A percentile compares a stretch with the other conserved stretches of the same genome.
Conservation (phyloP, 1,140 invertebrate species). For the Ceratina calcarata region DNA sequence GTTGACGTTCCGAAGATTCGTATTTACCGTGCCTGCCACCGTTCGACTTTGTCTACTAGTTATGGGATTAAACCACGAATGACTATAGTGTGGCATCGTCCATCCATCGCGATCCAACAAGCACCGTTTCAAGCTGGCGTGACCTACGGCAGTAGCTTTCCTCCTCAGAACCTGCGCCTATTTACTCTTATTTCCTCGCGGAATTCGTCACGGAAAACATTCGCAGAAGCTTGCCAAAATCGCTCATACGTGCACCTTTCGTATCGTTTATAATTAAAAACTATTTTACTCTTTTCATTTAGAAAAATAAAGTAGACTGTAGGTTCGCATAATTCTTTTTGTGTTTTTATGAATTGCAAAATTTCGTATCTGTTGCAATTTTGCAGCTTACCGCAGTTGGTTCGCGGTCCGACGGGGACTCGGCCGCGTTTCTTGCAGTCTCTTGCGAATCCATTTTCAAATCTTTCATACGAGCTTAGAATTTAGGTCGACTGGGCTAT, state of each 20-base stretch:
- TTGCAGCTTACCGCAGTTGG: slow-evolving; percentile 70
- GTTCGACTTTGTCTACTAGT: slow-evolving; percentile 67
- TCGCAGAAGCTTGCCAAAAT: not conserved
- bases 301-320: too few relatives aligned
- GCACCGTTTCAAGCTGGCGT: slow-evolving; percentile 34
- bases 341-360: too few relatives aligned
- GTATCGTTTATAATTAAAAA: too few relatives aligned
- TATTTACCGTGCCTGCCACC: slow-evolving; percentile 75
- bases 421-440: slow-evolving; percentile 57
- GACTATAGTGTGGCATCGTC: slow-evolving; percentile 47
- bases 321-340: not conserved
- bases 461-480: slow-evolving; percentile 41
- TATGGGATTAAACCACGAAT: slow-evolving; percentile 72
- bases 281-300: not conserved
- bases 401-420: slow-evolving; percentile 62
- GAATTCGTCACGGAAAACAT: not conserved
- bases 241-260: not conserved
- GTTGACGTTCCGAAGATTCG: slow-evolving; percentile 67
- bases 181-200: slow-evolving; percentile 3
- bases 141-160: slow-evolving; percentile 28
- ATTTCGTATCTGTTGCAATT: not conserved
- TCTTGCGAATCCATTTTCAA: slow-evolving; percentile 72
- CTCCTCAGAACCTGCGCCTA: slow-evolving; percentile 2
- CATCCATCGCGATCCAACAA: slow-evolving; percentile 42
- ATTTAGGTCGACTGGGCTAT: slow-evolving; percentile 45